phyloP scores from a whole-genome alignment of 2,113 vertebrate genomes.

The Rhinoptilus africanus region DNA sequence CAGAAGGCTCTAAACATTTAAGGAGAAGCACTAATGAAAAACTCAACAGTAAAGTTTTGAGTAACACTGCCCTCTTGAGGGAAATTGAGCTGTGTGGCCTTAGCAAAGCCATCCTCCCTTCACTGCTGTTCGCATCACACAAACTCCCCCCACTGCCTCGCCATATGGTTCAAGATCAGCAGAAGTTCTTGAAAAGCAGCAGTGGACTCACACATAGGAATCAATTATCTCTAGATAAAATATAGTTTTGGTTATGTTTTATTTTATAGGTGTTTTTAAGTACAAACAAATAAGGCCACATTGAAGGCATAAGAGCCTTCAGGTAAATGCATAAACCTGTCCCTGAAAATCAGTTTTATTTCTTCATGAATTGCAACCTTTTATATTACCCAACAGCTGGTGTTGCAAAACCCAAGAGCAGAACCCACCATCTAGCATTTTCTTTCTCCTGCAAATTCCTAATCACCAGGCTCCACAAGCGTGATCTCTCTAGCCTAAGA shows the following conservation, averaged over 20 bases:
- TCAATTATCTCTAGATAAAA: background rate
- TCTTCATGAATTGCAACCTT: background rate
- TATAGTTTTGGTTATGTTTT: background rate
- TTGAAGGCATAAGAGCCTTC: background rate
- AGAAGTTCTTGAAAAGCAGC: background rate
- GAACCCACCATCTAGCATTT: background rate
- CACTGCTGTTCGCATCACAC: background rate
- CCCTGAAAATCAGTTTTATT: background rate
- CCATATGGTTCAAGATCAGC: background rate
- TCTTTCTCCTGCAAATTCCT: background rate
- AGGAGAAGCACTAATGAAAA: background rate
- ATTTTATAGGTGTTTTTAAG: background rate
- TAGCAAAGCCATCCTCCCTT: background rate
- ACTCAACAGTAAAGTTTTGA: background rate
- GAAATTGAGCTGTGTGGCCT: background rate
- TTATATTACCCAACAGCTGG: background rate
- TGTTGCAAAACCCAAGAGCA: background rate
- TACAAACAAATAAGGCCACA: background rate
- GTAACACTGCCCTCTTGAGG: constrained; percentile 25
- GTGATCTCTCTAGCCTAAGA: background rate
- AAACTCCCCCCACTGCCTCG: background rate
- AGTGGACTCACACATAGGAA: background rate
- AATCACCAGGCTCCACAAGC: background rate
- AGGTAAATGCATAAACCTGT: background rate
- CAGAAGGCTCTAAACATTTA: background rate